Evolutionary conservation across 2,113 vertebrate genomes (phyloP).

Genomic region (Pelobates fuscus): DNA sequence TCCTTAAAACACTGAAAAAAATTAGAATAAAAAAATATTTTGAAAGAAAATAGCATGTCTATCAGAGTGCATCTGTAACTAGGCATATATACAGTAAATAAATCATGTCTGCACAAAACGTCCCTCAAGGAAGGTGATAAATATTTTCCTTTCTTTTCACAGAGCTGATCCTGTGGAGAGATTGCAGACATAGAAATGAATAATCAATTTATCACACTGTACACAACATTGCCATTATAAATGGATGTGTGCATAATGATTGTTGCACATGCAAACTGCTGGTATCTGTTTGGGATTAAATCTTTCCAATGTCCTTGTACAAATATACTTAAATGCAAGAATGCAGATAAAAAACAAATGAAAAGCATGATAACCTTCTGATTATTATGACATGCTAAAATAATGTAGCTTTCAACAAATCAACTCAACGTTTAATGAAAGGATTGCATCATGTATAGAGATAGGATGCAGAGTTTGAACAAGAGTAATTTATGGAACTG

Average conservation of each 20-base stretch:
- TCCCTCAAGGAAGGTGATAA: conserved; percentile 35
- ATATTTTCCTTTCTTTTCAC: conserved; percentile 48
- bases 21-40: conserved; percentile 40
- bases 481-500: no score
- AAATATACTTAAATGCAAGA: conserved; percentile 8
- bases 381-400: no score
- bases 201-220: conserved; percentile 44
- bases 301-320: not conserved
- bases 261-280: not conserved
- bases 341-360: not conserved
- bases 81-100: conserved; percentile 43
- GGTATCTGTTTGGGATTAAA: conserved; percentile 15
- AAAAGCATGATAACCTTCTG: not conserved
- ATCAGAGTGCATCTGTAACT: conserved; percentile 34
- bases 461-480: no score
- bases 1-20: conserved; percentile 9
- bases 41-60: conserved; percentile 36
- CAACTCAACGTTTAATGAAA: no score
- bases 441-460: no score
- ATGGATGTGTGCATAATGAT: conserved; percentile 11
- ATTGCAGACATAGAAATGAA: conserved; percentile 42
- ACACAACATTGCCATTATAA: conserved; percentile 6
- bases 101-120: conserved; percentile 44
- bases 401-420: no score
- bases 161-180: conserved; percentile 36